phyloP scores from a whole-genome alignment of 2,888 invertebrate species.

The Limnephilus lunatus region DNA sequence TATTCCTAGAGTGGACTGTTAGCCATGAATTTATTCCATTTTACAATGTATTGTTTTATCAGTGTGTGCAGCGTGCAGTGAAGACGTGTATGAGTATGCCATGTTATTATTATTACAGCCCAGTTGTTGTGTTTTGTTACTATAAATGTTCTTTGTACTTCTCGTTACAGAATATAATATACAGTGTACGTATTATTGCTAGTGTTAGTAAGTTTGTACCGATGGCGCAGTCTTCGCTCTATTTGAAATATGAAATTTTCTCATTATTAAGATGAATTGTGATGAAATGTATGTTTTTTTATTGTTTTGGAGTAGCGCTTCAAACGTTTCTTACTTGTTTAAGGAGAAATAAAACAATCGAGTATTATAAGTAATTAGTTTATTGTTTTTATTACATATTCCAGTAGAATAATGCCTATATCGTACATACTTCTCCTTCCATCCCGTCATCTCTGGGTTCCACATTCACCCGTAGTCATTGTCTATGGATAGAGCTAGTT shows the following conservation, averaged over 20 bases:
- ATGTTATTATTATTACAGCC: conserved; percentile 51
- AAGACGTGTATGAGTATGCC: conserved; percentile 52
- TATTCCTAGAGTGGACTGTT: conserved; percentile 54
- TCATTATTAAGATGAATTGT: conserved; percentile 38
- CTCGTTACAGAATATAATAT: conserved; percentile 52
- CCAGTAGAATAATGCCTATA: conserved; percentile 77
- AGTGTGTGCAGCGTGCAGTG: conserved; percentile 36
- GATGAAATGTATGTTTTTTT: conserved; percentile 36
- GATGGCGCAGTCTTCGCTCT: conserved; percentile 17
- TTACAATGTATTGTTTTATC: conserved; percentile 56
- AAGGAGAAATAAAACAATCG: conserved; percentile 59
- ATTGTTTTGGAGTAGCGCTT: conserved; percentile 18
- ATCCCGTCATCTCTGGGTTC: conserved; percentile 22
- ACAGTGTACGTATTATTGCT: conserved; percentile 46
- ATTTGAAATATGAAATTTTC: conserved; percentile 44
- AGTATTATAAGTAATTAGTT: conserved; percentile 67
- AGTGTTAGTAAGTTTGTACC: conserved; percentile 56
- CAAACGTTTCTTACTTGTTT: conserved; percentile 19
- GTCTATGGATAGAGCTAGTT: conserved; percentile 65
- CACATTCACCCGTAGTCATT: conserved; percentile 57
- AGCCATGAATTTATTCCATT: conserved; percentile 61
- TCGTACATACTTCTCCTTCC: conserved; percentile 66
- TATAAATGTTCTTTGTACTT: conserved; percentile 57
- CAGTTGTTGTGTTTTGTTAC: conserved; percentile 59
- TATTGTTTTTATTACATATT: conserved; percentile 77